These are phyloP conservation scores for Drosophila athabasca DNA, from an alignment of 1,140 invertebrate species.

Conservation along the genomic window DNA sequence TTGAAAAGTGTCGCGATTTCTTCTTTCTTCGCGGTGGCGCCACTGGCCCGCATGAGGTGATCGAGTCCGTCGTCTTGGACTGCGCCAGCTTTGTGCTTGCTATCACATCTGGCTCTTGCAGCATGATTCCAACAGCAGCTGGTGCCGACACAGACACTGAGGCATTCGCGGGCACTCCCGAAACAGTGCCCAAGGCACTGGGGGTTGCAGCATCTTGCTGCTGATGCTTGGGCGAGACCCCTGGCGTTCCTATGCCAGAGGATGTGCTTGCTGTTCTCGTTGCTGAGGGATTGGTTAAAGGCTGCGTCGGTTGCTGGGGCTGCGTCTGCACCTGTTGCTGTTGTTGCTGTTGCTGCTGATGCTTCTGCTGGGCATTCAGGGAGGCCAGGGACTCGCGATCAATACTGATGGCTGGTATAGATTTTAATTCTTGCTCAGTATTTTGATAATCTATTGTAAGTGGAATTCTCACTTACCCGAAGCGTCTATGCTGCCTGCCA, in stretches of 20 bases:
- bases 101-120: constrained; percentile 96
- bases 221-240: constrained; percentile 51
- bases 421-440: constrained; percentile 20
- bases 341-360: constrained; percentile 50
- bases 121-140: constrained; percentile 64
- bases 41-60: constrained; percentile 85
- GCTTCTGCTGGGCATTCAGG: constrained; percentile 62
- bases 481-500: constrained; percentile 87
- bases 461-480: constrained; percentile 71
- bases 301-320: constrained; percentile 42
- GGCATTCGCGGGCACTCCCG: constrained; percentile 1
- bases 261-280: constrained; percentile 30
- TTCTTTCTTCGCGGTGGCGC: constrained; percentile 93
- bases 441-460: not conserved
- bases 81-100: constrained; percentile 92
- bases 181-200: not conserved
- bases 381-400: constrained; percentile 79
- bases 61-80: constrained; percentile 83
- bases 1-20: constrained; percentile 86
- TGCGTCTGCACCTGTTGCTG: constrained; percentile 45
- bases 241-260: constrained; percentile 30
- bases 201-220: constrained; percentile 12
- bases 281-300: constrained; percentile 16
- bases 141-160: constrained; percentile 1
- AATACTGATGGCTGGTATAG: constrained; percentile 67